These are phyloP conservation scores for Allolobophora icterica DNA, from an alignment of 2,888 invertebrate genomes.

Conservation along the genomic window DNA sequence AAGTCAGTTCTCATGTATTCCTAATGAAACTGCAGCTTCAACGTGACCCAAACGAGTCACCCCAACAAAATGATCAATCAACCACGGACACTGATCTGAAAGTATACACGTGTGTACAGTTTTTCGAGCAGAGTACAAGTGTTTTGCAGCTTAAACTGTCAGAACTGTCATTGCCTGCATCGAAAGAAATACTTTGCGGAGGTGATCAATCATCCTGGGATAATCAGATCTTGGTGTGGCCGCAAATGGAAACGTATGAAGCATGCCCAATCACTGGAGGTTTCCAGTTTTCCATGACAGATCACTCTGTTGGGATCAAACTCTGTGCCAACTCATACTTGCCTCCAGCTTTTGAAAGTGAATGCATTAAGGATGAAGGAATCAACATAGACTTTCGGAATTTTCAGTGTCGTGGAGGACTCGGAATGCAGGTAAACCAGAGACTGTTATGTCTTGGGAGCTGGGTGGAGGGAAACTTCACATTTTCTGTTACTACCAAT, in stretches of 20 bases:
- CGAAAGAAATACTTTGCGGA: background rate
- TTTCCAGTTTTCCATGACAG: conserved; percentile 55
- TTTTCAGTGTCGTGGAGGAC: conserved; percentile 33
- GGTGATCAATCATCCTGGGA: conserved; percentile 41
- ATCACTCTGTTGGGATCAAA: conserved; percentile 51
- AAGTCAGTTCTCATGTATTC: background rate
- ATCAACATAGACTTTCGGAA: conserved; percentile 38
- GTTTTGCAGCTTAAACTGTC: conserved; percentile 35
- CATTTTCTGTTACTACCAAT: conserved; percentile 41
- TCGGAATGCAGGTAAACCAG: conserved; percentile 36
- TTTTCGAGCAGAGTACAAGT: background rate
- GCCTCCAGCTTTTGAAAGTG: conserved; percentile 38
- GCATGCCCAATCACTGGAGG: conserved; percentile 56
- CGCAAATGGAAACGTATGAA: conserved; percentile 48
- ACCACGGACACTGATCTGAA: background rate
- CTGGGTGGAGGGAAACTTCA: conserved; percentile 38
- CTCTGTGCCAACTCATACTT: conserved; percentile 38
- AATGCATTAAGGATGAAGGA: conserved; percentile 37
- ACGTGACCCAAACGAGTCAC: conserved; percentile 7
- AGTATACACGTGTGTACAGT: background rate
- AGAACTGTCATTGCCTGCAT: conserved; percentile 2
- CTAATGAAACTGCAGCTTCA: background rate
- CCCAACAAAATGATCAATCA: conserved; percentile 5
- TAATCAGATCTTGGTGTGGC: conserved; percentile 53
- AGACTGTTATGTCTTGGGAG: conserved; percentile 35